These are phyloP conservation scores for Chrysolina americana DNA, from an alignment of 2,888 invertebrate species.

Conservation along the genomic window DNA sequence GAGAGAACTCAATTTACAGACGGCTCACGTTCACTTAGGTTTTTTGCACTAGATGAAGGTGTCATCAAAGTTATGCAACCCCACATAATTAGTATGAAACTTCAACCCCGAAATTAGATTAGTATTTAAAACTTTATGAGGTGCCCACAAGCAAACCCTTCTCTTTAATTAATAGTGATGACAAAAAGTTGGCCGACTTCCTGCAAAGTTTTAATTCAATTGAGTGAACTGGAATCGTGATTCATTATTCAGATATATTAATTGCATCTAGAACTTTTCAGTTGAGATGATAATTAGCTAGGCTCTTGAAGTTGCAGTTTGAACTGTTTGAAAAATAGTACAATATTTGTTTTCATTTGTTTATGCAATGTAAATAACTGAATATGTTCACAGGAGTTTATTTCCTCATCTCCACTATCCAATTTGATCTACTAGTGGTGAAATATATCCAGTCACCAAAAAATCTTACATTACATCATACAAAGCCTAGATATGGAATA, in stretches of 20 bases:
- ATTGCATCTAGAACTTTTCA: not conserved
- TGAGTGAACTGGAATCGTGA: slow-evolving; percentile 34
- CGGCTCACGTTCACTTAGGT: not conserved
- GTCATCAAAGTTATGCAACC: slow-evolving; percentile 1
- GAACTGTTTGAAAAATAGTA: not conserved
- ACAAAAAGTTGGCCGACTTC: slow-evolving; percentile 50
- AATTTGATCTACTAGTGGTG: too few species aligned
- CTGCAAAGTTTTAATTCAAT: slow-evolving; percentile 47
- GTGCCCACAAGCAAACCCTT: slow-evolving; percentile 44
- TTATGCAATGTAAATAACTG: too few species aligned
- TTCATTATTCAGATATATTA: slow-evolving; percentile 39
- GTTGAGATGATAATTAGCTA: not conserved
- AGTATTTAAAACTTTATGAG: slow-evolving; percentile 57
- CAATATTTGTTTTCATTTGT: too few species aligned
- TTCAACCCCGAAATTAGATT: slow-evolving; percentile 54
- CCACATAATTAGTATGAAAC: slow-evolving; percentile 54
- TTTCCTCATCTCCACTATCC: too few species aligned
- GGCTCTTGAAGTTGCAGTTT: not conserved
- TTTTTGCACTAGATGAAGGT: not conserved
- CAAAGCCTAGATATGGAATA: too few species aligned
- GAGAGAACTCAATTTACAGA: not conserved
- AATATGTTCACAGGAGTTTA: too few species aligned
- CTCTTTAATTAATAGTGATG: slow-evolving; percentile 54
- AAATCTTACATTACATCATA: too few species aligned
- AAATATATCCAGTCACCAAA: too few species aligned